Base-by-base conservation (phyloP, 2,113 vertebrate genomes). In the Periophthalmus modestus region DNA sequence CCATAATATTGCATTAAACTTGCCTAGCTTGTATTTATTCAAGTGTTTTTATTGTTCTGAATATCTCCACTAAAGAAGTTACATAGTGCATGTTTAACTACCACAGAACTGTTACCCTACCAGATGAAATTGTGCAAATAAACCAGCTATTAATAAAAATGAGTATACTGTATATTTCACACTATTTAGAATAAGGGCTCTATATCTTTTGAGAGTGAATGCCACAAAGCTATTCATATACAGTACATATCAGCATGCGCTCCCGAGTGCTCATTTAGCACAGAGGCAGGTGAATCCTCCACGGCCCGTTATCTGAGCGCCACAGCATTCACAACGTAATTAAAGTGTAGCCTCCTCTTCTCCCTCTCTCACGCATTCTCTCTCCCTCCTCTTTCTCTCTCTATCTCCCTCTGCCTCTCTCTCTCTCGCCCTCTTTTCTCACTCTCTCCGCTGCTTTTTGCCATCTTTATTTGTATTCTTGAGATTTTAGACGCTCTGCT, bases 281-380 rank as follows among this genome's bases (percentile, higher is more conserved):
- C 43, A 16, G 28, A 82, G 58, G 63, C 61, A 88, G 86, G 83
- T 85, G 76, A 83, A 79, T 82, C 75, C 79, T 89, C 75, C 70
- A 21, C 63, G 73, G 77, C 72, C 79, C 54, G 66, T 84, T 86
- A 82, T 87, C 83, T 36, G 73, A 69, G 63, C 21, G 0, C 75
- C 71, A 77, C 83, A 86, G 85, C 72, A 85, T 85, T 86, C 79
- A 80, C 69, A 66, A 78, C 78, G 73, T 88, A 87, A 87, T 87
- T 86, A 87, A 82, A 82, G 77, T 57, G 33, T 3, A 76, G 73
- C 54, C 33, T 79, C 72, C 67, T 79, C 77, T 70, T 58, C 80
- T 28, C 24, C 21, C 79, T 72, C 70, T 70, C 66, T 50, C 14
- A 21, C n/a, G 10, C 54, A 23, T 28, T 33, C 76, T 58, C 57